Evolutionary conservation across 2,888 invertebrate species (phyloP).

Genomic region (Lamproptera curius): DNA sequence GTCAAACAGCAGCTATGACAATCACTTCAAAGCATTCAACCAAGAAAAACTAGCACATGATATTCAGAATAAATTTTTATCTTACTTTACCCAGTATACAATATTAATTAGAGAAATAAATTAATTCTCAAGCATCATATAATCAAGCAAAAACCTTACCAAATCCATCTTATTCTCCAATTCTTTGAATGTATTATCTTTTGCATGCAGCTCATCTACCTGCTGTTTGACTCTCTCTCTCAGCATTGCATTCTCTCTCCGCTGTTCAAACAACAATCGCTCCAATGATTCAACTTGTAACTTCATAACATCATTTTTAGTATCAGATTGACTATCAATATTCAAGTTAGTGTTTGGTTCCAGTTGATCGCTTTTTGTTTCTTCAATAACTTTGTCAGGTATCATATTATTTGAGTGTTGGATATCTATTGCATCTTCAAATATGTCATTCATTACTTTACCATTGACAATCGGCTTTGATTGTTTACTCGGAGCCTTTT

Average conservation of each 20-base stretch:
- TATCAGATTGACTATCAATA: slow-evolving; percentile 4
- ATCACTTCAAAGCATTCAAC: no score
- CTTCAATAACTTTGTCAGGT: slow-evolving; percentile 16
- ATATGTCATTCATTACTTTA: slow-evolving; percentile 66
- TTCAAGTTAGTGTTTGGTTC: neutral
- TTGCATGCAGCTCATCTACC: slow-evolving; percentile 53
- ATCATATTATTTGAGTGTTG: neutral
- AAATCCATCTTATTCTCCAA: slow-evolving; percentile 70
- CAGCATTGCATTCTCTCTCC: slow-evolving; percentile 51
- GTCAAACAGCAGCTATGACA: no score
- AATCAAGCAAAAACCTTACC: no score
- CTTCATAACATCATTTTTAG: slow-evolving; percentile 44
- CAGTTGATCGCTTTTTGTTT: slow-evolving; percentile 12
- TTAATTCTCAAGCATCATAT: no score
- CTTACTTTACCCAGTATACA: no score
- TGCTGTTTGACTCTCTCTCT: slow-evolving; percentile 58
- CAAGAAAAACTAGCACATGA: no score
- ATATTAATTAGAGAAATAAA: no score
- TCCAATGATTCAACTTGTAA: slow-evolving; percentile 62
- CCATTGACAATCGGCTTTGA: slow-evolving; percentile 49
- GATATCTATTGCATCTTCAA: slow-evolving; percentile 42
- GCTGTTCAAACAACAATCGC: slow-evolving; percentile 53
- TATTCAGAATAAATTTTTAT: no score
- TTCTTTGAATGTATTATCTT: slow-evolving; percentile 62
- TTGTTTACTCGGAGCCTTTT: slow-evolving; percentile 42